phyloP scores from a whole-genome alignment of 2,888 invertebrate species.

The Leptothorax acervorum region DNA sequence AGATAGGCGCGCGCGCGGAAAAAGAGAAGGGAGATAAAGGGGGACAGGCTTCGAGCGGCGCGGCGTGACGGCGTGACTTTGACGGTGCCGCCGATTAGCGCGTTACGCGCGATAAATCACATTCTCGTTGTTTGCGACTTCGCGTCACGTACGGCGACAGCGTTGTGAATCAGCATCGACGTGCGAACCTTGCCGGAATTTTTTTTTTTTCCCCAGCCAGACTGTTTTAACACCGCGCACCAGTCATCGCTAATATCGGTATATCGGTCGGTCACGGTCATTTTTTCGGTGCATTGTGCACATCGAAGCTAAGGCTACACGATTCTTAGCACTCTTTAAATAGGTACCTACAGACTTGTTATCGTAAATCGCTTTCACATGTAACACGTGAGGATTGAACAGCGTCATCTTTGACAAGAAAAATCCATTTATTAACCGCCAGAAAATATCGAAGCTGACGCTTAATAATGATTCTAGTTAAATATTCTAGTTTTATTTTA shows the following conservation, averaged over 20 bases:
- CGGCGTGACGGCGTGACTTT: conserved; percentile 36
- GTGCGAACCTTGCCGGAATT: conserved; percentile 29
- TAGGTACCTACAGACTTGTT: neutral
- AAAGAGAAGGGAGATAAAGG: conserved; percentile 48
- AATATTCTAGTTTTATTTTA: neutral
- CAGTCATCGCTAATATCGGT: conserved; percentile 10
- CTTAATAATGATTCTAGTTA: neutral
- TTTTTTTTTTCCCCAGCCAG: conserved; percentile 2
- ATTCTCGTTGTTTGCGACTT: conserved; percentile 44
- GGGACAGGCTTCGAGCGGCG: conserved; percentile 1
- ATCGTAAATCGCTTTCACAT: neutral
- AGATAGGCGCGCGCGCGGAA: conserved; percentile 30
- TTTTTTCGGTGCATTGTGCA: neutral
- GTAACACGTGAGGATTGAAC: neutral
- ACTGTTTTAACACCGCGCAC: conserved; percentile 12
- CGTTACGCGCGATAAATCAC: conserved; percentile 51
- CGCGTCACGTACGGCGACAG: conserved; percentile 32
- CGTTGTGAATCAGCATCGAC: conserved; percentile 48
- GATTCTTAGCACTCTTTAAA: neutral
- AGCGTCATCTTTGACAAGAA: neutral
- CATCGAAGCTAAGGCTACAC: neutral
- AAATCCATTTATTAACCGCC: neutral
- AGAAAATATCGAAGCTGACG: neutral
- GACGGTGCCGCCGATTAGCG: conserved; percentile 50
- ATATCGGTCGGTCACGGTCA: conserved; percentile 6